Base-by-base conservation (phyloP, 2,888 invertebrate genomes). In the Patella caerulea region DNA sequence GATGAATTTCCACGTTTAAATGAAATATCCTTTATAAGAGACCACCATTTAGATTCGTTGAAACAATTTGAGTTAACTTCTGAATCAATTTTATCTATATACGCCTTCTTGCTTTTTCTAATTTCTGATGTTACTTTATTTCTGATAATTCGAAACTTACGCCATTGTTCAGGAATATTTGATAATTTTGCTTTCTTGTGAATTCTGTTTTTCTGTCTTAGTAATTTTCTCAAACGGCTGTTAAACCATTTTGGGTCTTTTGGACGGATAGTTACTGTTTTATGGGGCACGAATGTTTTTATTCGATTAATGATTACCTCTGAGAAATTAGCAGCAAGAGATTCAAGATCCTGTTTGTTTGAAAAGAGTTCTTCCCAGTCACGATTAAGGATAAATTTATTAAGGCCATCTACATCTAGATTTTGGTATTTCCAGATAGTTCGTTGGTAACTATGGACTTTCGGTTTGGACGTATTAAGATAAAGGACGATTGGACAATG, bases 241-340 rank as follows among this genome's bases (percentile, higher is more conserved):
- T 24, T 24, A 24, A 24, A 24, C 24, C 24, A 24, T 24, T 24
- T 24, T 24, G 24, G 24, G 24, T 24, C 24, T 24, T 24, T 24
- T 24, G 24, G 24, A 24, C 24, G 24, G 24, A 24, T 24, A 24
- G 24, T 24, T 24, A 19, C 65, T 19, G n/a, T 65, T 65, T 65
- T 65, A 65, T 65, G 65, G 11, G n/a, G 65, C n/a, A 65, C 65
- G 24, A 65, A 65, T 65, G 24, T 65, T 11, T 65, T 65, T 65
- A 65, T 65, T 5, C 65, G 19, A 19, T 65, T 24, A n/a, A 34
- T 34, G 2, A 34, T 34, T 34, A 34, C 34, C 34, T 3, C 34
- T 34, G 34, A 34, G 34, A 34, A 3, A 34, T 34, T 34, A 34
- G 34, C 34, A 34, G 34, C 34, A 34, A 34, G 34, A 34, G 34